Evolutionary conservation across 1,140 invertebrate species (phyloP).

Genomic region (Caerostris darwini): DNA sequence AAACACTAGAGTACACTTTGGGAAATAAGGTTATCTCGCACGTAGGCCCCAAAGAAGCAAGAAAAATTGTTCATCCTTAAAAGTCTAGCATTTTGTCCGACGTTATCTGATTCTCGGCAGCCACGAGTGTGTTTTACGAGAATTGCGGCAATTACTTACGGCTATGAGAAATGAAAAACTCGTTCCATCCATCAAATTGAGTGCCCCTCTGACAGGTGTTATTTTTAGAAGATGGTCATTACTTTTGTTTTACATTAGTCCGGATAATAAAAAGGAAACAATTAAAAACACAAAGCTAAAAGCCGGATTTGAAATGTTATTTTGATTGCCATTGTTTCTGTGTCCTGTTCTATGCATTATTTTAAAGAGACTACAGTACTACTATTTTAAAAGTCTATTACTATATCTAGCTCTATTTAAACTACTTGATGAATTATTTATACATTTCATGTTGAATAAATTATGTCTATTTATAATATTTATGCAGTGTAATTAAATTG

Average conservation of each 20-base stretch:
- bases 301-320: too few relatives aligned
- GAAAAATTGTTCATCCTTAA: constrained; percentile 46
- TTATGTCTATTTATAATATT: too few relatives aligned
- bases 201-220: constrained; percentile 37
- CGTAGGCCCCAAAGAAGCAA: neutral
- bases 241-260: neutral
- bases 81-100: constrained; percentile 39
- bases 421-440: too few relatives aligned
- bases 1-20: neutral
- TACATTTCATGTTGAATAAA: too few relatives aligned
- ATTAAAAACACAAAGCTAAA: neutral
- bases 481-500: too few relatives aligned
- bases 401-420: too few relatives aligned
- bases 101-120: constrained; percentile 52
- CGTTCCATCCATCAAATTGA: constrained; percentile 48
- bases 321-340: too few relatives aligned
- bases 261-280: neutral
- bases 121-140: constrained; percentile 61
- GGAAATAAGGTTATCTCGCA: neutral
- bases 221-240: constrained; percentile 35
- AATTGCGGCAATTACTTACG: constrained; percentile 66
- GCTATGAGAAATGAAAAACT: constrained; percentile 49
- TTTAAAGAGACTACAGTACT: too few relatives aligned
- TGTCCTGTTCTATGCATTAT: too few relatives aligned
- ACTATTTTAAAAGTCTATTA: too few relatives aligned